Percentiles rank a stretch among this genome's conserved stretches.
Evolutionary conservation across 2,888 invertebrate genomes (phyloP).

Genomic region (Girardia tigrina): DNA sequence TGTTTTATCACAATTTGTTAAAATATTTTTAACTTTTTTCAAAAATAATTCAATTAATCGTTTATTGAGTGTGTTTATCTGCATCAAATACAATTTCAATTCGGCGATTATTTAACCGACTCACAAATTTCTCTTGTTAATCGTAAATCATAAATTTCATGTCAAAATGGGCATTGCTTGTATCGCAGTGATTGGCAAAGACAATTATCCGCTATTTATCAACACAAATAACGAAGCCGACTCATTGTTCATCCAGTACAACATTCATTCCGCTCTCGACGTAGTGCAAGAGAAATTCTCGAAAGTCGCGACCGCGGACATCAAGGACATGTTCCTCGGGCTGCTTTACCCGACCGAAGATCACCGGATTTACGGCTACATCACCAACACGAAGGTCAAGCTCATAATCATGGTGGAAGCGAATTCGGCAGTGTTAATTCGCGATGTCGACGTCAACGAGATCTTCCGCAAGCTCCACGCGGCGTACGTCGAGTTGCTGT

Average conservation of each 20-base stretch:
- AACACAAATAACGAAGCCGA: slow-evolving; percentile 55
- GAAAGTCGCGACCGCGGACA: slow-evolving; percentile 54
- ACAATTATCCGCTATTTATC: slow-evolving; percentile 37
- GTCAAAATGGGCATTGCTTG: slow-evolving; percentile 53
- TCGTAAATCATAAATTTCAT: too few species aligned
- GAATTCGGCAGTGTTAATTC: slow-evolving; percentile 55
- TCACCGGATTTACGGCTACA: slow-evolving; percentile 90
- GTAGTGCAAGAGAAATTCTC: slow-evolving; percentile 71
- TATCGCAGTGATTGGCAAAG: slow-evolving; percentile 59
- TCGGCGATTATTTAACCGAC: too few species aligned
- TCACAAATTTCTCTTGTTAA: too few species aligned
- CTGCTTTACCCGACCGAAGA: slow-evolving; percentile 81
- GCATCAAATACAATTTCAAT: too few species aligned
- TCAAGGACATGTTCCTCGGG: slow-evolving; percentile 76
- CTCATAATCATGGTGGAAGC: slow-evolving; percentile 79
- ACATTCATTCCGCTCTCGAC: slow-evolving; percentile 76
- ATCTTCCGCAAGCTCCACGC: slow-evolving; percentile 77
- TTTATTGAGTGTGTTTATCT: too few species aligned
- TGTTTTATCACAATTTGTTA: too few species aligned
- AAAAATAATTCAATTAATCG: too few species aligned
- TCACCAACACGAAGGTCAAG: slow-evolving; percentile 89
- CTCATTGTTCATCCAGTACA: slow-evolving; percentile 76
- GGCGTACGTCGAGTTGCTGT: slow-evolving; percentile 79
- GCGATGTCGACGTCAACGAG: slow-evolving; percentile 24
- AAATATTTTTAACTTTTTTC: too few species aligned